phyloP scores from a whole-genome alignment of 2,888 invertebrate genomes.

The Andrena dorsata region DNA sequence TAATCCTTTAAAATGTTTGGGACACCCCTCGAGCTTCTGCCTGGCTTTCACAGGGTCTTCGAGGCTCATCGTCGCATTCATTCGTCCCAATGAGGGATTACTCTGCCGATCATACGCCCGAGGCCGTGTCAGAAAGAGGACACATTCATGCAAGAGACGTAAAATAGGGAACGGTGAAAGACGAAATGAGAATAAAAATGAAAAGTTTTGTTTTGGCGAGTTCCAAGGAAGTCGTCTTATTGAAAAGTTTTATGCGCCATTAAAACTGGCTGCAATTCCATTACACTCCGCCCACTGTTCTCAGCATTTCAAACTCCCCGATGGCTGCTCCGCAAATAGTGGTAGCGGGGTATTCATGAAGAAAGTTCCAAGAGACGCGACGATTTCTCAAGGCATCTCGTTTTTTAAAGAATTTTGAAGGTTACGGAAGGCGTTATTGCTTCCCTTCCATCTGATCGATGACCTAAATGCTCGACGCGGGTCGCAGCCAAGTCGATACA shows the following conservation, averaged over 20 bases:
- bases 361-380: background rate
- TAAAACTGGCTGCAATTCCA: slow-evolving; percentile 37
- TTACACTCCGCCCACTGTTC: background rate
- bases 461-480: slow-evolving; percentile 64
- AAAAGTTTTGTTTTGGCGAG: slow-evolving; percentile 31
- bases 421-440: slow-evolving; percentile 40
- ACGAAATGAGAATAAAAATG: background rate
- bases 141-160: background rate
- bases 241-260: slow-evolving; percentile 45
- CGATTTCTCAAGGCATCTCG: background rate
- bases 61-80: background rate
- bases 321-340: background rate
- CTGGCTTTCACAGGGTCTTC: background rate
- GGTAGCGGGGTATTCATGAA: slow-evolving; percentile 4
- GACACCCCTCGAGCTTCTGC: background rate
- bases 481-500: slow-evolving; percentile 65
- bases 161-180: background rate
- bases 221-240: slow-evolving; percentile 17
- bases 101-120: background rate
- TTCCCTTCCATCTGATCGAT: slow-evolving; percentile 59
- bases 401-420: slow-evolving; percentile 44
- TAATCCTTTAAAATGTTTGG: slow-evolving; percentile 41
- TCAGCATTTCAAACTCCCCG: background rate
- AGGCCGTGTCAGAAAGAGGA: background rate
- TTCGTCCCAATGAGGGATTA: background rate